These are phyloP conservation scores for Malurus elegans DNA, from an alignment of 2,113 vertebrate species.

Conservation along the genomic window DNA sequence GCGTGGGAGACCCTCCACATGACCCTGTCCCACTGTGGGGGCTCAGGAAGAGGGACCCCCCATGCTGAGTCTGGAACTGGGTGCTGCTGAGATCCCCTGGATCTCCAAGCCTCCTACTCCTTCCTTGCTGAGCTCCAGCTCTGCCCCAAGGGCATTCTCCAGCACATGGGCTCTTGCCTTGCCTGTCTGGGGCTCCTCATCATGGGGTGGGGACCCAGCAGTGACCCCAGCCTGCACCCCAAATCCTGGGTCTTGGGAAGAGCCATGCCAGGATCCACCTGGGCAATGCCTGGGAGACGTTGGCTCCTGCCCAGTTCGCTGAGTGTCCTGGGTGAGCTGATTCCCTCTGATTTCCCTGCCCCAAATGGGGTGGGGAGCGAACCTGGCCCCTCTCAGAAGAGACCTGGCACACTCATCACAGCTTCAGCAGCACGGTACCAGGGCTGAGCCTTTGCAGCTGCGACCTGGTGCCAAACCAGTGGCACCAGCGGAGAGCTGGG, in stretches of 20 bases:
- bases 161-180: background rate
- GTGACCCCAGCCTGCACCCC: background rate
- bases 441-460: background rate
- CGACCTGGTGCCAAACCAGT: background rate
- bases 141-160: background rate
- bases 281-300: background rate
- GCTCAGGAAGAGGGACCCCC: background rate
- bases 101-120: background rate
- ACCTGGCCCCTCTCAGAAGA: background rate
- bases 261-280: fast-evolving
- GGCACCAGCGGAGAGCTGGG: background rate
- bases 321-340: background rate
- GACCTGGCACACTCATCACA: background rate
- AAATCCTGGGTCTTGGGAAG: background rate
- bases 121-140: background rate
- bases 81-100: background rate
- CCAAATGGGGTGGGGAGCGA: background rate
- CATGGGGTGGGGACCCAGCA: background rate
- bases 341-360: background rate
- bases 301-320: background rate
- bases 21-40: background rate
- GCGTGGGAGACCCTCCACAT: background rate
- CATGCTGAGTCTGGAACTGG: background rate
- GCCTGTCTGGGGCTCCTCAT: background rate
- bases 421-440: fast-evolving